phyloP scores from a whole-genome alignment of 2,888 invertebrate species.

The Chymomyza procnemis region DNA sequence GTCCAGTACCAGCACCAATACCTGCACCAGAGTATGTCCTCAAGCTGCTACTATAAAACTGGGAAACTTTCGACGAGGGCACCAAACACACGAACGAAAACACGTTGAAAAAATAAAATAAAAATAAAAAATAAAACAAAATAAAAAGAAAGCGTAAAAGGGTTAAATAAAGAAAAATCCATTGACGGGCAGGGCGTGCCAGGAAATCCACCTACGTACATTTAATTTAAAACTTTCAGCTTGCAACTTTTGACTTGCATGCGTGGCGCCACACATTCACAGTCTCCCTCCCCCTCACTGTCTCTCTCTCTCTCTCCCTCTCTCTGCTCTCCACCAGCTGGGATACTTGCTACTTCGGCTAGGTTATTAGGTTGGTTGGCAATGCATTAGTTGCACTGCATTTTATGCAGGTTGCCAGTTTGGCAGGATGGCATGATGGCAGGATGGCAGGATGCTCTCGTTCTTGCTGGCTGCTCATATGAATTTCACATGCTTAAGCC shows the following conservation, averaged over 20 bases:
- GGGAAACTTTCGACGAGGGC: neutral
- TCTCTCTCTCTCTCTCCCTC: neutral
- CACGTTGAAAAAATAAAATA: neutral
- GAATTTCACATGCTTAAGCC: conserved; percentile 73
- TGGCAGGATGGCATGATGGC: conserved; percentile 7
- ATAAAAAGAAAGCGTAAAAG: conserved; percentile 19
- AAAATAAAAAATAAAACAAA: neutral
- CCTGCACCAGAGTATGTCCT: neutral
- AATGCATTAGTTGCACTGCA: conserved; percentile 56
- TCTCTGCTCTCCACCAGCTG: too few species aligned
- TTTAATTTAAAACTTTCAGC: conserved; percentile 68
- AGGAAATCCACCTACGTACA: conserved; percentile 45
- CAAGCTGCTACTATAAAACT: neutral
- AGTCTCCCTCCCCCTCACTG: neutral
- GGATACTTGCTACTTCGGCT: conserved; percentile 1
- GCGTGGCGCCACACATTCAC: conserved; percentile 3
- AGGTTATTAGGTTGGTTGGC: conserved; percentile 54
- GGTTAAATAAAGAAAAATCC: neutral
- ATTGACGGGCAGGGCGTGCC: neutral
- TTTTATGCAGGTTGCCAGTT: conserved; percentile 39
- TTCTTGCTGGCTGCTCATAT: conserved; percentile 40
- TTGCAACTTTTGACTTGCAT: conserved; percentile 52
- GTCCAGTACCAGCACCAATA: too few species aligned
- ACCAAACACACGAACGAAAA: neutral
- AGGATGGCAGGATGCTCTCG: neutral